Evolutionary conservation across 2,113 vertebrate genomes (phyloP), one percentile per base, ranked within the genome.

Genomic region (Canis aureus): DNA sequence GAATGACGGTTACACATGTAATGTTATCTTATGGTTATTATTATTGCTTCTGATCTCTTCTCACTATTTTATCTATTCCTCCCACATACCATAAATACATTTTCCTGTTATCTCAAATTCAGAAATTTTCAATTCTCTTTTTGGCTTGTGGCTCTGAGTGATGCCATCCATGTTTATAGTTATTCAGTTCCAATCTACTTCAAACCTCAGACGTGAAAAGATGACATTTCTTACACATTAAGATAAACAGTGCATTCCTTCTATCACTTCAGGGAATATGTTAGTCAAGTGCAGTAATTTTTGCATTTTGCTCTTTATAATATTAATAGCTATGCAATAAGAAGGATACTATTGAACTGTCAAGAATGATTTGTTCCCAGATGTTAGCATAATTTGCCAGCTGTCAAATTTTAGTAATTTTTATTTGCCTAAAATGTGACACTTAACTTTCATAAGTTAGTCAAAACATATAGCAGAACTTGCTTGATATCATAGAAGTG

Each of bases 321-420:
- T 98, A 99, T 98, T 99, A 99, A 99, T 99, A 98, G 97, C 98
- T 98, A 91, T 93, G 94, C 94, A 98, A 97, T 98, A 98, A 98
- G 98, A 98, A 97, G 89, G 97, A 64, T 98, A 97, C 98, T 98
- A 96, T 96, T 97, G 98, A 98, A 98, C 98, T 99, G 98, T 98
- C 98, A 98, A 89, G 59, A 98, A 98, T 98, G 98, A 99, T 99
- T 98, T 99, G 98, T 98, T 98, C 97, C 98, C 98, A 99, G 98
- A 98, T 99, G 98, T 99, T 99, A 98, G 98, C 95, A 98, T 98
- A 98, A 99, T 99, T 98, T 98, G 81, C 98, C 98, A 98, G 98
- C 98, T 99, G 98, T 98, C 98, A 98, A 96, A 98, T 98, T 98
- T 98, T 99, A 98, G 98, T 99, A 97, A 98, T 98, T 98, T 99